Base-by-base conservation (phyloP, 2,888 invertebrate species). In the Cartodere bifasciata region DNA sequence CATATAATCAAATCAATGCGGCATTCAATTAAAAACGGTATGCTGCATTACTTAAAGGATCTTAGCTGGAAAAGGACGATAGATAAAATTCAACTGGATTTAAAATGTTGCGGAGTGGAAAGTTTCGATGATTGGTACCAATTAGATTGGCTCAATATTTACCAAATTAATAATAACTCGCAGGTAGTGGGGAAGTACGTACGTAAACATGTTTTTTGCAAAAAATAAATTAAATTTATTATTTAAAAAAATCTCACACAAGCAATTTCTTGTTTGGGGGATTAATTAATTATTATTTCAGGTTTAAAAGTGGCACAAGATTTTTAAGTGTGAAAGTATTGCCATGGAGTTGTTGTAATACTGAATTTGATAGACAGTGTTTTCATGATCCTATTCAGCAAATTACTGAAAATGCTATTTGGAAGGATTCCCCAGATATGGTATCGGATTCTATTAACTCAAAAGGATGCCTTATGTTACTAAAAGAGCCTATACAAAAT, bases 301-400 rank as follows among this genome's bases (percentile, higher is more conserved):
- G 50, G 22, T 40, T 46, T 14, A 38, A 43, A 24, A 40, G 34
- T n/a, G 40, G 41, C 14, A 31, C 39, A 10, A 40, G 40, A 2
- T 37, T 34, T 16, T 36, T 47, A n/a, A 32, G 40, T 20, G 34
- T 51, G 0, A 68, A 70, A 0, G 66, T 68, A 20, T 59, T 65
- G 0, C 71, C 73, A 0, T 72, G 68, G 59, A 74, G 74, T 15
- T 73, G 73, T 50, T 74, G 72, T 51, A 64, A 65, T 26, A 58
- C 68, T 3, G 55, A 63, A 16, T 70, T 68, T 39, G 62, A 69
- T 23, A 64, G 67, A 28, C 68, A 72, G 4, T 73, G 73, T 56
- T 65, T 70, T 43, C 73, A 72, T 49, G 73, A 74, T 47, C 72
- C 71, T 0, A 42, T 73, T 33, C 73, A 73, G 44, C 73, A 61